Percentiles rank a stretch among this genome's conserved stretches.
These are phyloP conservation scores for Callyntrura sp. DNA, from an alignment of 2,888 invertebrate species.

Conservation along the genomic window DNA sequence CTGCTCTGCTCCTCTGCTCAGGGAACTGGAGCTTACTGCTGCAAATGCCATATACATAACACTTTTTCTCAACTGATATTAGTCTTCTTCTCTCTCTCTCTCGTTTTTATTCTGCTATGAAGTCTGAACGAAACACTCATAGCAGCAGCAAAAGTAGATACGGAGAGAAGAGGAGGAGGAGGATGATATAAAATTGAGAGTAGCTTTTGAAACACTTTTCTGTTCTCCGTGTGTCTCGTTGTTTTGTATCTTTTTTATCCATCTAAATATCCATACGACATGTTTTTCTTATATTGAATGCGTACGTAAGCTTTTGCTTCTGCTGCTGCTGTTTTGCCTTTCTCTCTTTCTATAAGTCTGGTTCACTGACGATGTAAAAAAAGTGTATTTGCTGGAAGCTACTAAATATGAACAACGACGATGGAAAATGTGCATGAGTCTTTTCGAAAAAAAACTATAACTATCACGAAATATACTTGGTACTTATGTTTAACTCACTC, in stretches of 20 bases:
- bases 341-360: constrained; percentile 21
- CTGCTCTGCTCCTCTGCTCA: constrained; percentile 44
- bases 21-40: constrained; percentile 75
- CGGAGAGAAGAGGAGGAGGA: constrained; percentile 52
- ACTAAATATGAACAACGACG: constrained; percentile 51
- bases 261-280: constrained; percentile 41
- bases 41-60: constrained; percentile 77
- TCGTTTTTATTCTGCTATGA: constrained; percentile 53
- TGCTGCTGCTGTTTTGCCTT: not conserved
- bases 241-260: constrained; percentile 58
- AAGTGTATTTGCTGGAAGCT: constrained; percentile 45
- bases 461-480: constrained; percentile 75
- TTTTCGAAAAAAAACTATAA: constrained; percentile 73
- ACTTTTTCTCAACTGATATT: constrained; percentile 79
- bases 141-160: constrained; percentile 34
- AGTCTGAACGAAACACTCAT: constrained; percentile 18
- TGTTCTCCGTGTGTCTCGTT: constrained; percentile 60
- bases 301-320: not conserved
- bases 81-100: constrained; percentile 64
- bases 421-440: constrained; percentile 61
- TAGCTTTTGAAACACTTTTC: constrained; percentile 77
- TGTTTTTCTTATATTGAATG: constrained; percentile 36
- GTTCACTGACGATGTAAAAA: constrained; percentile 35
- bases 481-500: constrained; percentile 69
- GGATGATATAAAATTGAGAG: constrained; percentile 77